Base-by-base conservation (phyloP, 2,113 vertebrate species). In the Prunella fulvescens region DNA sequence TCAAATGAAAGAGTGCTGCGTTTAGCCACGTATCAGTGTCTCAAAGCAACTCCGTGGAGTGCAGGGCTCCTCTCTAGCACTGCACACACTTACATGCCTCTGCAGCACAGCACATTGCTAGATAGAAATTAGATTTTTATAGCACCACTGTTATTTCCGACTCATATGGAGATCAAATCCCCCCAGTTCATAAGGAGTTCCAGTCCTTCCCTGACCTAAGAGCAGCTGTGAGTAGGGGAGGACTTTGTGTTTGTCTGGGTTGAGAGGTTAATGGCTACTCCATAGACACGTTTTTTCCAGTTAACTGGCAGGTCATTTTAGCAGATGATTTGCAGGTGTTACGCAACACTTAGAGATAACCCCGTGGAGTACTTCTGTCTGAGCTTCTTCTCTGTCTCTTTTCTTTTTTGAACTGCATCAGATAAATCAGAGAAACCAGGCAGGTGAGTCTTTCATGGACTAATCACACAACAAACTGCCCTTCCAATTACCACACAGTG, bases 321-420 rank as follows among this genome's bases (percentile, higher is more conserved):
- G 86, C 92, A 87, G 93, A 95, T 81, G 89, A 95, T 95, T 95
- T 95, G 92, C 91, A 91, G 69, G 48, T 86, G 85, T 95, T 96
- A 87, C 11, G 74, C 73, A 96, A 96, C 53, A 48, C 61, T 67
- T 37, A 33, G 40, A 61, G 95, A 96, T 96, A 95, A 96, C 76
- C 76, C 66, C 14, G 15, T 23, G 45, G 47, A 92, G 64, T 39
- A 51, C 60, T 88, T 86, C 88, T 93, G 82, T 86, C 90, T 79
- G 76, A 93, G 47, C 16, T 45, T 14, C 58, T 94, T 60, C 35
- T 76, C 51, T 23, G 4, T 14, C 11, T 80, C 37, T 47, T 70
- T 78, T 25, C 16, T 53, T 60, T 54, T 74, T 19, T 31, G 17
- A 91, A 86, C 53, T 72, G 10, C 35, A 96, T 95, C 82, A 92